Evolutionary conservation across 2,113 vertebrate genomes (phyloP).

Genomic region (Epinephelus cyanopodus): DNA sequence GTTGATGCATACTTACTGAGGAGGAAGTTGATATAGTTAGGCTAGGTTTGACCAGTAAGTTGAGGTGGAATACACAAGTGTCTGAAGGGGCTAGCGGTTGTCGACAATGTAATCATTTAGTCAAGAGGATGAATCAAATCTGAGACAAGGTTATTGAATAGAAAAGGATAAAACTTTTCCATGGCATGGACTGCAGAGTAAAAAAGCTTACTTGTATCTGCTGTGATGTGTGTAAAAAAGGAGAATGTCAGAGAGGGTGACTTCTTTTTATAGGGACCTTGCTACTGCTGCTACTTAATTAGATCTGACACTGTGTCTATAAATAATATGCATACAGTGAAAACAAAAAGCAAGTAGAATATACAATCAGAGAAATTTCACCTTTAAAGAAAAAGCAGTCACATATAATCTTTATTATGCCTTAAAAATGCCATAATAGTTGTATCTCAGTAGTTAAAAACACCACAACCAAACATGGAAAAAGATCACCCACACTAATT

Average conservation of each 20-base stretch:
- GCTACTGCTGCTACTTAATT: too few species aligned
- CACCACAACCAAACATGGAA: conserved; percentile 59
- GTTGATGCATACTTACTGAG: too few species aligned
- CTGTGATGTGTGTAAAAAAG: background rate
- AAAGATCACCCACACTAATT: conserved; percentile 69
- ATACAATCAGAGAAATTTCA: background rate
- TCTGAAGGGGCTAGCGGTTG: background rate
- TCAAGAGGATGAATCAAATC: background rate
- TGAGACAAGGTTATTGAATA: background rate
- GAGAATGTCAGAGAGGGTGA: too few species aligned
- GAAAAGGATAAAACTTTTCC: background rate
- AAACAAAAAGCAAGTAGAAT: background rate
- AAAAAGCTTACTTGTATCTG: background rate
- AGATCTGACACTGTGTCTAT: background rate
- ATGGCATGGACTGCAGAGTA: background rate
- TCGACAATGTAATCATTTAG: background rate
- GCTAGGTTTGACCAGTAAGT: too few species aligned
- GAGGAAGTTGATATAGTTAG: too few species aligned
- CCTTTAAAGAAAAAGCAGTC: background rate
- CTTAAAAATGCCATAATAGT: background rate
- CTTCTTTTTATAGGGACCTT: background rate
- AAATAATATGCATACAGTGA: background rate
- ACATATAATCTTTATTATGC: background rate
- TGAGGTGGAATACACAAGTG: too few species aligned
- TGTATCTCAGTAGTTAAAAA: conserved; percentile 37